A percentile compares a stretch with the other conserved stretches of the same genome.
Conservation (phyloP, 2,113 vertebrate species). For the Aegotheles bennettii region DNA sequence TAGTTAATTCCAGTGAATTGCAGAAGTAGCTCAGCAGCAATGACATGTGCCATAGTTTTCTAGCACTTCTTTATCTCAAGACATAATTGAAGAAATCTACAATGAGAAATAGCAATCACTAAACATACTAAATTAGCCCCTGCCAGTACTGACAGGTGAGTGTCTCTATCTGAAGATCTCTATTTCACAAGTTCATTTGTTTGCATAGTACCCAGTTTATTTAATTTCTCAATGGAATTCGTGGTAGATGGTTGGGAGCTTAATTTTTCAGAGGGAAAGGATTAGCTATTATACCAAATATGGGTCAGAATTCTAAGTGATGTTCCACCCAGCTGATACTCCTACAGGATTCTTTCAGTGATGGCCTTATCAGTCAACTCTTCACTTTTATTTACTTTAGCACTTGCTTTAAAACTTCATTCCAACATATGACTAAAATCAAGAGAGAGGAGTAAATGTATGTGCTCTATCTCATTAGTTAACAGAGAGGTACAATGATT, state of each 20-base stretch:
- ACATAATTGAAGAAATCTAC: not conserved
- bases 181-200: not conserved
- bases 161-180: not conserved
- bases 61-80: not conserved
- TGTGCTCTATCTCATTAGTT: conserved; percentile 78
- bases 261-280: not conserved
- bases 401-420: conserved; percentile 57
- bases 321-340: not conserved
- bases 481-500: conserved; percentile 74
- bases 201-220: not conserved
- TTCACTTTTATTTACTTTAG: conserved; percentile 75
- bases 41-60: not conserved
- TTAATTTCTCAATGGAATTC: not conserved
- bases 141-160: not conserved
- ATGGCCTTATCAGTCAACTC: conserved; percentile 66
- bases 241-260: not conserved
- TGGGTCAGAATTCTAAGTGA: not conserved
- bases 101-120: not conserved
- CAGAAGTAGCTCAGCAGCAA: not conserved
- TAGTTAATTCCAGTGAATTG: not conserved
- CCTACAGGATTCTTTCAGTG: conserved; percentile 54
- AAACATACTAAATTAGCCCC: not conserved
- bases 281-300: not conserved
- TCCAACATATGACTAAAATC: conserved; percentile 59
- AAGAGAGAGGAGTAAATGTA: conserved; percentile 31